phyloP scores from a whole-genome alignment of 2,113 vertebrate genomes.

The Elaphurus davidianus region DNA sequence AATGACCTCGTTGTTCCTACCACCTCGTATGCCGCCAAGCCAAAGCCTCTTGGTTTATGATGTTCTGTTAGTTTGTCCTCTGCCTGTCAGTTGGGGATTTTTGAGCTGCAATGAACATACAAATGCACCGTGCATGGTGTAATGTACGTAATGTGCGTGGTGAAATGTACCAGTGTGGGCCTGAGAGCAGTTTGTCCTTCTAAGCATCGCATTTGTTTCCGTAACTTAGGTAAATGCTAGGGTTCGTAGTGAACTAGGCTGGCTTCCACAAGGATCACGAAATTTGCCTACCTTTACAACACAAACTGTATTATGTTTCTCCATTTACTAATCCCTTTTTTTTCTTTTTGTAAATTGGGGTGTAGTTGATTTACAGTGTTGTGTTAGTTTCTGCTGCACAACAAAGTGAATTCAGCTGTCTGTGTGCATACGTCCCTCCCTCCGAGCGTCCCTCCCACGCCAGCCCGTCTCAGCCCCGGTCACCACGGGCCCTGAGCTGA shows the following conservation, averaged over 20 bases:
- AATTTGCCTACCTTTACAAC: not conserved
- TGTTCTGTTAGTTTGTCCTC: not conserved
- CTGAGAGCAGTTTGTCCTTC: fast-evolving
- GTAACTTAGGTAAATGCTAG: not conserved
- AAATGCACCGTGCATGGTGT: no score
- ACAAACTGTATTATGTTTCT: not conserved
- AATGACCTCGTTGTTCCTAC: not conserved
- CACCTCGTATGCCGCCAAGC: no score
- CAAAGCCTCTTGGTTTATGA: not conserved
- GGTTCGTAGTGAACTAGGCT: not conserved
- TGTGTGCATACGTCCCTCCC: fast-evolving
- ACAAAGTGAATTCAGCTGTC: fast-evolving
- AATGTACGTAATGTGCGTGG: no score
- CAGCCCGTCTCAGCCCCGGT: not conserved
- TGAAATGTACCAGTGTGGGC: not conserved
- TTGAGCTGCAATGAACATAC: not conserved
- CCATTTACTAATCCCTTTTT: not conserved
- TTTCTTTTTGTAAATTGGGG: not conserved
- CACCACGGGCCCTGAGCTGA: not conserved
- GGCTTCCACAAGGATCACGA: not conserved
- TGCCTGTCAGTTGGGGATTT: not conserved
- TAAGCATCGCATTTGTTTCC: not conserved
- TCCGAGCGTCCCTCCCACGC: fast-evolving
- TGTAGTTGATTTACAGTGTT: not conserved
- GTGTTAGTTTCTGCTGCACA: not conserved